Base-by-base conservation (phyloP, 2,888 invertebrate genomes). In the Scaptodrosophila latifasciaeformis region DNA sequence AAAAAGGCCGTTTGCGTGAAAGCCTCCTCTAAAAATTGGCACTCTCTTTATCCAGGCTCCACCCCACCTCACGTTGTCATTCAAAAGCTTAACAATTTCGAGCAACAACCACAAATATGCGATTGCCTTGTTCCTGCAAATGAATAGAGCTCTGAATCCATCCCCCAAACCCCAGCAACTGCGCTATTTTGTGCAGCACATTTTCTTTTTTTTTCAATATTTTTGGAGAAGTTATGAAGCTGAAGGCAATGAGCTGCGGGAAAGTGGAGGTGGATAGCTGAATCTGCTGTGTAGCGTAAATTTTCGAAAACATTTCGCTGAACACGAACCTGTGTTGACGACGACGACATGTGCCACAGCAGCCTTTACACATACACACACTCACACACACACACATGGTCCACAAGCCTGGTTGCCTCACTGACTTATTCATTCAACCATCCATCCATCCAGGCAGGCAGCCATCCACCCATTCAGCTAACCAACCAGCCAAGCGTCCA, bases 371-470 rank as follows among this genome's bases (percentile, higher is more conserved):
- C 15, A 40, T 30, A 18, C 1, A 40, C 37, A 31, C 37, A 9
- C 39, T n/a, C n/a, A 35, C 5, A 37, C 35, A 10, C 2, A 50
- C 50, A 49, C 34, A 47, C 35, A 51, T 49, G 47, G 34, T 27
- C 34, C n/a, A n/a, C n/a, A 45, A 5, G 24, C 43, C 42, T 21
- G 40, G 29, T 31, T 13, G 60, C 57, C 62, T 60, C 53, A 58
- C 77, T 77, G 78, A 77, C 78, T 75, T 77, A 80, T 68, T 80
- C 77, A 77, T 80, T 74, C 80, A 80, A 64, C 70, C 74, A 64
- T 64, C 68, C 63, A 61, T 51, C 64, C 54, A 77, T 62, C 61
- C 64, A 62, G 68, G 60, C 62, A 21, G 39, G 59, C 65, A 39
- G 18, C 24, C 27, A 30, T 43, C 37, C 31, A 29, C n/a, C 15